These are phyloP conservation scores for Melieria picta DNA, from an alignment of 2,888 invertebrate genomes.

Conservation along the genomic window DNA sequence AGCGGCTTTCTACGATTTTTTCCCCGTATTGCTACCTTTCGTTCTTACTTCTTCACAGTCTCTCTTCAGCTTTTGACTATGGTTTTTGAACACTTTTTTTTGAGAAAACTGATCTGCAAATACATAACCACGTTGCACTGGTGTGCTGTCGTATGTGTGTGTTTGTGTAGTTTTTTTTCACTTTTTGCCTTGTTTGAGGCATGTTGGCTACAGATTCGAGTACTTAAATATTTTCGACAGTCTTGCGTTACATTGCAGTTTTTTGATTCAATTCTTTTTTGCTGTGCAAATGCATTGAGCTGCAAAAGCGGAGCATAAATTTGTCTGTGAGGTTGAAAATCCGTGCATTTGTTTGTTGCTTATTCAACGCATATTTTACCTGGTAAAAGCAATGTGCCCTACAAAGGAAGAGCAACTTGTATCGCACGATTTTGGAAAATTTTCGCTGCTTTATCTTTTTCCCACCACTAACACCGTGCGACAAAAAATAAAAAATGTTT, in stretches of 20 bases:
- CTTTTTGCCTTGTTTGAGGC: neutral
- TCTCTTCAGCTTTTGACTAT: neutral
- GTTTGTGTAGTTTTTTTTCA: neutral
- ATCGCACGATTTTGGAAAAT: too few species aligned
- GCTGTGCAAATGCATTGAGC: neutral
- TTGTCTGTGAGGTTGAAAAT: too few species aligned
- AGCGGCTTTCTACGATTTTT: too few species aligned
- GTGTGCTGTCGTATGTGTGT: neutral
- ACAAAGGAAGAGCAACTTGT: too few species aligned
- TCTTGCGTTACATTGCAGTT: neutral
- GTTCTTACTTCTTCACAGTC: neutral
- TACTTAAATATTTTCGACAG: conserved; percentile 2
- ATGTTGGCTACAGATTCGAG: neutral
- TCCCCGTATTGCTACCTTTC: neutral
- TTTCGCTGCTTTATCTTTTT: too few species aligned
- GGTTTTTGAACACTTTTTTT: neutral
- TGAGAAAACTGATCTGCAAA: neutral
- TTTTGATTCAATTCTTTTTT: neutral
- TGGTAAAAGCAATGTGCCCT: too few species aligned
- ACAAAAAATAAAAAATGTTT: too few species aligned
- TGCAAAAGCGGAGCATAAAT: too few species aligned
- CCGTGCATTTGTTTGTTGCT: too few species aligned
- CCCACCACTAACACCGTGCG: too few species aligned
- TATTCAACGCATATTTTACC: too few species aligned
- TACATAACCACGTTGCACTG: too few species aligned